Base-by-base conservation (phyloP, 2,797 vertebrate genomes). In the Poecile montanus region DNA sequence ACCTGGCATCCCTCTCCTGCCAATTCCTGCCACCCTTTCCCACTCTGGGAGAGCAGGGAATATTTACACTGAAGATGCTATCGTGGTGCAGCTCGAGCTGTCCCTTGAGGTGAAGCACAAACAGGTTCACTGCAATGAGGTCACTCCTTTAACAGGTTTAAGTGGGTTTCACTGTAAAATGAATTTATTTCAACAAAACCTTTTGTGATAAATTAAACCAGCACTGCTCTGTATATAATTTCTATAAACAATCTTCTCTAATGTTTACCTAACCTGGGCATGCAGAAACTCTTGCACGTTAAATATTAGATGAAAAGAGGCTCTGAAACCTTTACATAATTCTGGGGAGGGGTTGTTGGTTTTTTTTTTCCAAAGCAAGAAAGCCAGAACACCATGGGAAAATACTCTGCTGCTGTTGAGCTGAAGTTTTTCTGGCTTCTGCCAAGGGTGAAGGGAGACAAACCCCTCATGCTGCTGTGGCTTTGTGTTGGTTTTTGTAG, bases 151-250 rank as follows among this genome's bases (percentile, higher is more conserved):
- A 71, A 40, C 91, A 91, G 90, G 79, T 93, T 90, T 93, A 77
- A 97, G 88, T 86, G 93, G 93, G 60, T 71, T 61, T 40, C 62
- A 13, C 76, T 79, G 92, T 96, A 93, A 97, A 97, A 95, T 30
- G 74, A 76, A 96, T 91, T 91, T 50, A 95, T 94, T 96, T 94
- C 93, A 96, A 95, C 95, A 91, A 89, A 93, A 67, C 73, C 30
- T 81, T 88, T 91, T 95, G 93, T 95, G 95, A 95, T 94, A 95
- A 94, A 97, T 96, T 78, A 93, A 97, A 81, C 89, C 75, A 70
- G 84, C 74, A 23, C 93, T 4, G 6, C 85, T 96, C 83, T 94
- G 96, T 96, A 6, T 97, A 96, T 97, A 91, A 96, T 96, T 91
- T 79, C 85, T 93, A 79, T 96, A 97, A 97, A 97, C 96, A 91